A percentile compares a stretch with the other conserved stretches of the same genome.
These are phyloP conservation scores for Caenorhabditis parvicauda DNA, from an alignment of 2,888 invertebrate genomes.

Conservation along the genomic window DNA sequence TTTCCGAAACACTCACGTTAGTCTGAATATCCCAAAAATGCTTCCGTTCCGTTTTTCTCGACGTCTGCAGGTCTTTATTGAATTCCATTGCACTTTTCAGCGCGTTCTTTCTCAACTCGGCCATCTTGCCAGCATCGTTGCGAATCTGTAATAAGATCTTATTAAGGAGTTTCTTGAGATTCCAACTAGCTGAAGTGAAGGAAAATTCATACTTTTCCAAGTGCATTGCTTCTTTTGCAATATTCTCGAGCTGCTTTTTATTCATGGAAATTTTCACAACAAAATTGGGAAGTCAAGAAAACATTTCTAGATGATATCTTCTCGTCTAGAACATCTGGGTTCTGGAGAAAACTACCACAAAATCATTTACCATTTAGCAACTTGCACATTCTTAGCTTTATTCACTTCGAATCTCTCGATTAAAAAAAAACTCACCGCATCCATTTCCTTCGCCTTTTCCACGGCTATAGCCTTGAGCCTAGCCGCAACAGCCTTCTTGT, in stretches of 20 bases:
- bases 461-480: constrained; percentile 63
- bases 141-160: constrained; percentile 10
- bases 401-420: no score
- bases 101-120: constrained; percentile 15
- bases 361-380: no score
- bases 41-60: constrained; percentile 13
- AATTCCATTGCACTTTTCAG: constrained; percentile 17
- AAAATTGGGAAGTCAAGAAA: no score
- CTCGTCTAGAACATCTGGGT: no score
- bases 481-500: constrained; percentile 47
- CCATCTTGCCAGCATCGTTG: constrained; percentile 21
- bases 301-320: neutral
- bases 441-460: constrained; percentile 65
- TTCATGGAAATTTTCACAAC: no score
- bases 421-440: constrained; percentile 57
- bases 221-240: no score
- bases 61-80: constrained; percentile 23
- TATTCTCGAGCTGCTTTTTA: no score
- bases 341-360: no score
- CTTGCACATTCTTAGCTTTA: no score
- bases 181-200: no score
- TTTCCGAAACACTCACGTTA: constrained; percentile 7
- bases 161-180: no score
- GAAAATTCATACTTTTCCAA: no score
- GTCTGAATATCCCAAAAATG: constrained; percentile 36